Base-by-base conservation (phyloP, 2,888 invertebrate genomes). In the Salticus scenicus region DNA sequence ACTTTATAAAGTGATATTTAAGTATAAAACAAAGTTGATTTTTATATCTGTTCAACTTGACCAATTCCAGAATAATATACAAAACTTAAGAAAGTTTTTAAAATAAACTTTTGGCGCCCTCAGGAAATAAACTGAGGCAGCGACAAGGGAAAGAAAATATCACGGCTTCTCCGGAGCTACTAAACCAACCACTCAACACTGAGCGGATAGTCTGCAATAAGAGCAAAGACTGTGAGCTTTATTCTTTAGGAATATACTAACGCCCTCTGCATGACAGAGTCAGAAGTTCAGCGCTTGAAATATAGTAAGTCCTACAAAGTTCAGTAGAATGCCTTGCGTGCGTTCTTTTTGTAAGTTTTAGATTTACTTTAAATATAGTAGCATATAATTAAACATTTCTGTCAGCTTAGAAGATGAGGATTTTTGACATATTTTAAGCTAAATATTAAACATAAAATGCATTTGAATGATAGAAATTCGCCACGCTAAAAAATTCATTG, bases 161-260 rank as follows among this genome's bases (percentile, higher is more conserved):
- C 66, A 4, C 17, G 14, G 17, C 72, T 31, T 24, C 57, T n/a
- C n/a, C n/a, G n/a, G n/a, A 27, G 28, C n/a, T n/a, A 28, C 71
- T 28, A 71, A 63, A 70, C 75, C 63, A 64, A 75, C 63, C 70
- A 75, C 82, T 69, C 47, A 70, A 63, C 42, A 70, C 57, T 41
- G 82, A 37, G 20, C 75, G 74, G 75, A 69, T 51, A 69, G 70
- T 75, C 70, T 70, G 72, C 37, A 67, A 75, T 75, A 69, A 63
- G 24, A 69, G 70, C 74, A 42, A 47, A 57, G 31, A 42, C n/a
- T 0, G 67, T 74, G 33, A 63, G 75, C 75, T 82, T 70, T 70
- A 71, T 70, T 63, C 70, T 70, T 47, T 27, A 24, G 37, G 24
- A 57, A 30, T 17, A 31, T 70, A n/a, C 5, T 47, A 75, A 47